Conservation (phyloP, 2,113 vertebrate species). For the Piaya cayana region DNA sequence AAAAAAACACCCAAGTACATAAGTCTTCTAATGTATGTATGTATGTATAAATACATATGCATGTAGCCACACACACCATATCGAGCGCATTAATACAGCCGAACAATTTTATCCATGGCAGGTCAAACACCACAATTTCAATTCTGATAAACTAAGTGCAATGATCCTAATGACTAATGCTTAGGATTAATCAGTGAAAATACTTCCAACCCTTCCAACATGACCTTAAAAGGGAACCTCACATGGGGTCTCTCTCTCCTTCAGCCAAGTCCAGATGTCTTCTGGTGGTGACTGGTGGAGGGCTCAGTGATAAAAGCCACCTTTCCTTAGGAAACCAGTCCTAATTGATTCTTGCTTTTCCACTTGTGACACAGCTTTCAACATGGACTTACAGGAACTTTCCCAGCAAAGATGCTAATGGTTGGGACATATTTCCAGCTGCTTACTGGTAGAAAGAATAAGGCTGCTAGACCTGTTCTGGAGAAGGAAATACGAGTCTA, state of each 20-base stretch:
- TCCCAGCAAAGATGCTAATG: neutral
- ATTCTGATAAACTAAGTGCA: neutral
- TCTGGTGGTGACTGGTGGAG: neutral
- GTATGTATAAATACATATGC: neutral
- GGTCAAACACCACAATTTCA: neutral
- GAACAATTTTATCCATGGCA: neutral
- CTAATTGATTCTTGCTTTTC: neutral
- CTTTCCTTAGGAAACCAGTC: neutral
- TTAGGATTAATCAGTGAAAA: neutral
- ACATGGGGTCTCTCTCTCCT: neutral
- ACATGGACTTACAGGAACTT: neutral
- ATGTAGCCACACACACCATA: neutral
- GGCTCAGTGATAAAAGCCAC: neutral
- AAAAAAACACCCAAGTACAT: rapidly evolving
- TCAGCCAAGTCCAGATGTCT: neutral
- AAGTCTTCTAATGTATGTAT: neutral
- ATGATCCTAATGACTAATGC: neutral
- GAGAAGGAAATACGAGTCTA: neutral
- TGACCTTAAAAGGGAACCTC: slow-evolving; percentile 43
- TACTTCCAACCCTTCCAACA: slow-evolving; percentile 23
- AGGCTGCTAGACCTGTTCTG: neutral
- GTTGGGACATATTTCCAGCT: neutral
- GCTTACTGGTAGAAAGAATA: neutral
- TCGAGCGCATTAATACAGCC: neutral
- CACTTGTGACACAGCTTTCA: neutral